Conservation (phyloP, 2,113 vertebrate species). For the Erinaceus europaeus region DNA sequence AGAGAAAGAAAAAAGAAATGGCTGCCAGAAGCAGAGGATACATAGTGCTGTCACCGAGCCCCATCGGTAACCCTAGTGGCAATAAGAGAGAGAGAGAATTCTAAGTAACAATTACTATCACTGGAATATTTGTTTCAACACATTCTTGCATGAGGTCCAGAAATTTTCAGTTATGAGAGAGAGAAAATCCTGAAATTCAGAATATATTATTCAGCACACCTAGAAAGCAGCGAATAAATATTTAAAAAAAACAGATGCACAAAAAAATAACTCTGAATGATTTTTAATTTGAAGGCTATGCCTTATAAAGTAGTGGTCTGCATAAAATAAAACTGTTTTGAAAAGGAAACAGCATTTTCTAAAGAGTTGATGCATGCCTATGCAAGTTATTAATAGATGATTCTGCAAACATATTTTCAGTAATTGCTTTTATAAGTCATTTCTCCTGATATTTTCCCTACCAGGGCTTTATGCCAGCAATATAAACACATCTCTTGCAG, state of each 20-base stretch:
- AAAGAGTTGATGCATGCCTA: background rate
- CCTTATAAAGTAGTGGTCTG: background rate
- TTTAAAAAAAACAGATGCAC: background rate
- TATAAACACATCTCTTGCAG: background rate
- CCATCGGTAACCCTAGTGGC: no score
- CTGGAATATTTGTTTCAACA: background rate
- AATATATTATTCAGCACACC: background rate
- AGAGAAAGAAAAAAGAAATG: no score
- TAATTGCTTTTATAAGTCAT: conserved; percentile 8
- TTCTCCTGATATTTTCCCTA: background rate
- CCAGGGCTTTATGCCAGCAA: background rate
- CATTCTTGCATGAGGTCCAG: background rate
- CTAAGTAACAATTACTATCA: no score
- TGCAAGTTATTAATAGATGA: conserved; percentile 13
- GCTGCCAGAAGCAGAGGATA: no score
- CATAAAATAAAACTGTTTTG: conserved; percentile 13
- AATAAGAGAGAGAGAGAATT: no score
- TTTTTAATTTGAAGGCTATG: background rate
- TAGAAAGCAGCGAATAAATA: background rate
- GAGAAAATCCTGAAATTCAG: background rate
- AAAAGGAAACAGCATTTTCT: conserved; percentile 35
- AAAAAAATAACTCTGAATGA: background rate
- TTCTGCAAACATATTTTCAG: conserved; percentile 18
- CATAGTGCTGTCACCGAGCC: no score
- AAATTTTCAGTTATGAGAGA: conserved; percentile 3